Evolutionary conservation across 2,113 vertebrate species (phyloP).

Genomic region (Helogale parvula): DNA sequence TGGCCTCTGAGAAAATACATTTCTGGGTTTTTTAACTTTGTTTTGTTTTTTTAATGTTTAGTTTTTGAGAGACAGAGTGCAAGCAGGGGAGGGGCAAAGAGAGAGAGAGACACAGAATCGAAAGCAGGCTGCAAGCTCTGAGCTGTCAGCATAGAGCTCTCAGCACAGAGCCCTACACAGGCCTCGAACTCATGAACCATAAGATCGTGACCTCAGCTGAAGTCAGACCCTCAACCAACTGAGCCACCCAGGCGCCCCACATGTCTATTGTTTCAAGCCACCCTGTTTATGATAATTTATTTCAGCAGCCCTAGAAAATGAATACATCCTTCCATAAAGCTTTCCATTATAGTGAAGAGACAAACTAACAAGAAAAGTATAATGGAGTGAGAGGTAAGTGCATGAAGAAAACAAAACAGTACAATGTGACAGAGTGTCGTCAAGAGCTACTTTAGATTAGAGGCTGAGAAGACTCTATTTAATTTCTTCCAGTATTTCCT

Average conservation of each 20-base stretch:
- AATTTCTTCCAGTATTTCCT: neutral
- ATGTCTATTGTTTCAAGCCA: neutral
- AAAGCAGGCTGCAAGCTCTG: too few species aligned
- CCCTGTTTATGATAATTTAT: neutral
- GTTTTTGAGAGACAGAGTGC: too few species aligned
- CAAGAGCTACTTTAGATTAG: neutral
- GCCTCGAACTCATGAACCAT: too few species aligned
- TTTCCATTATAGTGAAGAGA: neutral
- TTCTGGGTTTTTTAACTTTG: neutral
- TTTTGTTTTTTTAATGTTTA: too few species aligned
- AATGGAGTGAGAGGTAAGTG: neutral
- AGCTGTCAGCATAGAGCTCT: too few species aligned
- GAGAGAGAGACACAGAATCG: too few species aligned
- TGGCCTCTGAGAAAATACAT: neutral
- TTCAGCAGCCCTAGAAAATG: neutral
- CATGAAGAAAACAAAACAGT: neutral
- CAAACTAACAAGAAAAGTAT: neutral
- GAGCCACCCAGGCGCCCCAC: too few species aligned
- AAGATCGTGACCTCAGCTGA: too few species aligned
- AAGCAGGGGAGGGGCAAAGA: too few species aligned
- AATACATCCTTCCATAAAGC: neutral
- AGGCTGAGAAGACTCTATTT: neutral
- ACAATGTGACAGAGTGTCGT: neutral
- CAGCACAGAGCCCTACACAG: too few species aligned
- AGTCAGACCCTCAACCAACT: too few species aligned